Evolutionary conservation across 2,888 invertebrate genomes (phyloP), one percentile per base, ranked within the genome.

Genomic region (Mythimna albipuncta): DNA sequence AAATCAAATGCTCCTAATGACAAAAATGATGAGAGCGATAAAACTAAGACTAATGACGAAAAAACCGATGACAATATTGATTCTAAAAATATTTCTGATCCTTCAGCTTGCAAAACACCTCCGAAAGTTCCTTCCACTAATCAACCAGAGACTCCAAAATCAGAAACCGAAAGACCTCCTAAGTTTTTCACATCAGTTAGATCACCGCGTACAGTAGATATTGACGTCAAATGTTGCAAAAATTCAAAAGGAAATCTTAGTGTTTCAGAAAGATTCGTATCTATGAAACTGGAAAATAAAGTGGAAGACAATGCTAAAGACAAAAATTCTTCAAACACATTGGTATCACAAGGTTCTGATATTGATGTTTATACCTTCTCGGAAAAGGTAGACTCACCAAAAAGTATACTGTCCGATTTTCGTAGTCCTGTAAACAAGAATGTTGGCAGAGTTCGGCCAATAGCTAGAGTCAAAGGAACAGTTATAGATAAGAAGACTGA

Each of bases 391-490:
- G 96, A 96, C 87, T 96, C 96, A 19, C 96, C 96, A 47, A 96
- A 96, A 89, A 95, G 94, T 67, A 94, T 95, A 82, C 86, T 96
- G 35, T 93, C 95, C 7, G 96, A 95, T 85, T 95, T 95, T 82
- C 93, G 95, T 55, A 93, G 91, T 86, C 94, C 96, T 19, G 87
- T 91, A 6, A 93, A 90, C 77, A 95, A 95, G 88, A 96, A 93
- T 80, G 85, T 96, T 65, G 96, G 95, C 6, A 90, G 96, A 82
- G 96, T 96, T 7, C 91, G 96, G 63, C 96, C 96, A 6, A 96
- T 96, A 79, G 96, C 96, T 50, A 92, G 96, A 87, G 96, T 96
- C 0, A 96, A 96, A 88, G 96, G 96, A 11, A 96, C 96, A 63
- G 84, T 96, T 32, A 93, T 96, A 77, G 96, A 96, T 77, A 96